These are phyloP conservation scores for Melanostoma mellinum DNA, from an alignment of 2,888 invertebrate genomes.

Conservation along the genomic window DNA sequence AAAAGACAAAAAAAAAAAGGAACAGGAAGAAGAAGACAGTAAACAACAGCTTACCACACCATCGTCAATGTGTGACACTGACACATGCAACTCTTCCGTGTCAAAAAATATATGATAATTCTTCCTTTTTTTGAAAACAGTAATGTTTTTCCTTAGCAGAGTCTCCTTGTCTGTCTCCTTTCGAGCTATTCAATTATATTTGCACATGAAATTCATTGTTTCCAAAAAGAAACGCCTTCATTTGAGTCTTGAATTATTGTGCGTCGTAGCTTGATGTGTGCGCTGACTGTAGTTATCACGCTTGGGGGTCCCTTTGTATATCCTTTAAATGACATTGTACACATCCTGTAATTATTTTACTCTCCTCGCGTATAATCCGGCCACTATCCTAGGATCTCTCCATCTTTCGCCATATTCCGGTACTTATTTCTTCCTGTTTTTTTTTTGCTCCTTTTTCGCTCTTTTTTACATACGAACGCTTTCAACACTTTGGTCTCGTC, in stretches of 20 bases:
- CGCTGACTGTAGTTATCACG: constrained; percentile 9
- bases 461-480: constrained; percentile 18
- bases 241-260: constrained; percentile 13
- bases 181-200: constrained; percentile 44
- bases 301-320: constrained; percentile 26
- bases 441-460: background rate
- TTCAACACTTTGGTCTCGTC: constrained; percentile 18
- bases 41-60: constrained; percentile 23
- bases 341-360: constrained; percentile 67
- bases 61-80: constrained; percentile 40
- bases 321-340: constrained; percentile 38
- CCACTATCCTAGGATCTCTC: constrained; percentile 33
- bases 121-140: constrained; percentile 18
- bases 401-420: constrained; percentile 31
- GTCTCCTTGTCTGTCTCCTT: background rate
- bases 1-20: constrained; percentile 9
- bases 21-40: constrained; percentile 17
- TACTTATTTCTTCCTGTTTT: background rate
- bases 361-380: constrained; percentile 45
- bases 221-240: constrained; percentile 38
- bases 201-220: constrained; percentile 57
- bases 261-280: background rate
- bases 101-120: constrained; percentile 39
- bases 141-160: constrained; percentile 14
- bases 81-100: constrained; percentile 40